Base-by-base conservation (phyloP, 35 echinoderm and acorn worm species). In the Apostichopus parvimensis region DNA sequence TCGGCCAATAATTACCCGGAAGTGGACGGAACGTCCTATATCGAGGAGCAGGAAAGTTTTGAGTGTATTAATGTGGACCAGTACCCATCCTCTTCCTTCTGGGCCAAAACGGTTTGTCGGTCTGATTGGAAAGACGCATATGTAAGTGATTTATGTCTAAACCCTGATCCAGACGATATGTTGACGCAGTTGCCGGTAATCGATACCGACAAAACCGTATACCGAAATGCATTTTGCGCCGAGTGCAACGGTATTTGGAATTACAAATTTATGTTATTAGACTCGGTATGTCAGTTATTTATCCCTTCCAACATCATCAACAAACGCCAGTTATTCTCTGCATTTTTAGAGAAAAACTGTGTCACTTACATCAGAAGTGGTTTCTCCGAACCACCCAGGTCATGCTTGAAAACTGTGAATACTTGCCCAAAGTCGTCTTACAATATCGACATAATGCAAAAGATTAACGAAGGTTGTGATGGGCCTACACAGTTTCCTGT, bases 141-240 rank as follows among this genome's bases (percentile, higher is more conserved):
- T 56, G 89, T 91, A 10, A 59, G 11, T 56, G 59, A 57, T 6
- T n/a, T 91, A n/a, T 91, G 89, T 60, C 18, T 55, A 2, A 53
- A 53, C 24, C 72, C 71, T 7, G 77, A 79, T 22, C 54, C 55
- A 79, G 34, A 77, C 21, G 89, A 91, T 59, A 91, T 91, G 56
- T 60, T 91, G 53, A 91, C 89, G 22, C 89, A 79, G 18, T 54
- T 91, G 22, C 89, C 89, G 34, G 89, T 91, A 0, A 78, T 79
- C 8, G 89, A 79, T 57, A 59, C 76, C 1, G 34, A 91, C 15
- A 56, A 77, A 26, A 91, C 23, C 1, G 89, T 91, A 11, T 91
- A 91, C 54, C 89, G 89, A 15, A 91, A 91, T 73, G 89, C 76
- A 14, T 91, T 78, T 68, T 91, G 89, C 53, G 89, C 89, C 7